phyloP scores from a whole-genome alignment of 2,797 vertebrate genomes.

The Hippocampus kuda region DNA sequence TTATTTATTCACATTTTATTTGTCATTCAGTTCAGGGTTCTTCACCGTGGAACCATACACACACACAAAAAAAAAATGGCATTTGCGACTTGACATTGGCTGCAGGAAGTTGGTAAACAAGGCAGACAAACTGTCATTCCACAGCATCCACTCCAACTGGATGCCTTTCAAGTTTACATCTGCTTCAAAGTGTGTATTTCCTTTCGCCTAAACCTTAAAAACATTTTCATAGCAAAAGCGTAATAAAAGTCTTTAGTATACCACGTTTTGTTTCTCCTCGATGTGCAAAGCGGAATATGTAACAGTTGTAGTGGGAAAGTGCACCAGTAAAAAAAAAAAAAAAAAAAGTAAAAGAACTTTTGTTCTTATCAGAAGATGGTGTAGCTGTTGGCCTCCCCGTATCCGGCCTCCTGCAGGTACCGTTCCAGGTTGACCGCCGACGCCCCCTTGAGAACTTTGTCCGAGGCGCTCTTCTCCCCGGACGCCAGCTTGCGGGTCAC shows the following conservation, averaged over 20 bases:
- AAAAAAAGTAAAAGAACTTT: neutral
- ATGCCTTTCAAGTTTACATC: slow-evolving; percentile 4
- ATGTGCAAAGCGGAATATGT: neutral
- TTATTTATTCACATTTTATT: slow-evolving; percentile 37
- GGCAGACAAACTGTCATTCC: slow-evolving; percentile 5
- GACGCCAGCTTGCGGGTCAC: slow-evolving; percentile 63
- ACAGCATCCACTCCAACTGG: neutral
- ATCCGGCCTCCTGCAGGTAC: slow-evolving; percentile 77
- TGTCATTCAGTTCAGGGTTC: neutral
- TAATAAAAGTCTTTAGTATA: slow-evolving; percentile 1
- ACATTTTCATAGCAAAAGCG: slow-evolving; percentile 4
- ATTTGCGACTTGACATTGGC: neutral
- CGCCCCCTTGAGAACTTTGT: slow-evolving; percentile 71
- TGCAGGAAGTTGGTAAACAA: slow-evolving; percentile 3
- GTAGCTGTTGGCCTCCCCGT: slow-evolving; percentile 67
- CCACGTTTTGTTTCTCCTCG: neutral
- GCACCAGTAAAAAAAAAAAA: neutral
- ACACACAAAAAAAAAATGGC: neutral
- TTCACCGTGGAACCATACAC: slow-evolving; percentile 3
- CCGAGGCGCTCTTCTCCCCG: slow-evolving; percentile 70
- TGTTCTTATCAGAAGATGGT: slow-evolving; percentile 72
- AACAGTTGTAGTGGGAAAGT: slow-evolving; percentile 4
- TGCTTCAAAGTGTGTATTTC: slow-evolving; percentile 1
- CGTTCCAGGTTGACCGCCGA: slow-evolving; percentile 71
- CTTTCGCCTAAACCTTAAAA: slow-evolving; percentile 1